phyloP scores from a whole-genome alignment of 2,888 invertebrate genomes.

The Drosophila basisetae region DNA sequence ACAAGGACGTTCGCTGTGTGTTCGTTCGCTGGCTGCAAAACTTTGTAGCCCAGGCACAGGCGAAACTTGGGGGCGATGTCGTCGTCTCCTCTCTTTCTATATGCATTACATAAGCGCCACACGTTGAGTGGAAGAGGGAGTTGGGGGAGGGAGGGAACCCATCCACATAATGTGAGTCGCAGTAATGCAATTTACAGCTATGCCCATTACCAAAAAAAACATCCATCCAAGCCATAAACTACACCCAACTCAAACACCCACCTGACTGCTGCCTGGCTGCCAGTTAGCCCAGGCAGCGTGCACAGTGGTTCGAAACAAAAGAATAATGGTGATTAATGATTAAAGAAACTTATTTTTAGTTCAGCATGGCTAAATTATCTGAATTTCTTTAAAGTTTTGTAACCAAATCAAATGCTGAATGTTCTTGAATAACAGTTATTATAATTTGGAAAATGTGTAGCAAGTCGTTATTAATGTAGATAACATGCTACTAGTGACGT shows the following conservation, averaged over 20 bases:
- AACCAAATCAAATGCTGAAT: background rate
- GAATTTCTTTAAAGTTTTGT: background rate
- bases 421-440: background rate
- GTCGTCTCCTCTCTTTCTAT: conserved; percentile 8
- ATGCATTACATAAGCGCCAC: conserved; percentile 64
- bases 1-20: conserved; percentile 76
- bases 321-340: background rate
- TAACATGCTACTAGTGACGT: background rate
- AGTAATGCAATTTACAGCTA: conserved; percentile 78
- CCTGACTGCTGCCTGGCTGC: conserved; percentile 8
- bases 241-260: conserved; percentile 2
- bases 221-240: conserved; percentile 4
- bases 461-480: background rate
- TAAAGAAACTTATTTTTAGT: background rate
- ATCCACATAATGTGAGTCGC: conserved; percentile 34
- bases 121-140: conserved; percentile 1
- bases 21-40: conserved; percentile 37
- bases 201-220: conserved; percentile 27
- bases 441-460: background rate
- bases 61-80: conserved; percentile 15
- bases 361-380: background rate
- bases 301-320: background rate
- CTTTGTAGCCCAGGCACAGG: conserved; percentile 47
- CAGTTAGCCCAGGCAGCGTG: background rate
- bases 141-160: background rate